Evolutionary conservation across 2,797 vertebrate genomes (phyloP), one percentile per base, ranked within the genome.

Genomic region (Leucoraja ocellata): DNA sequence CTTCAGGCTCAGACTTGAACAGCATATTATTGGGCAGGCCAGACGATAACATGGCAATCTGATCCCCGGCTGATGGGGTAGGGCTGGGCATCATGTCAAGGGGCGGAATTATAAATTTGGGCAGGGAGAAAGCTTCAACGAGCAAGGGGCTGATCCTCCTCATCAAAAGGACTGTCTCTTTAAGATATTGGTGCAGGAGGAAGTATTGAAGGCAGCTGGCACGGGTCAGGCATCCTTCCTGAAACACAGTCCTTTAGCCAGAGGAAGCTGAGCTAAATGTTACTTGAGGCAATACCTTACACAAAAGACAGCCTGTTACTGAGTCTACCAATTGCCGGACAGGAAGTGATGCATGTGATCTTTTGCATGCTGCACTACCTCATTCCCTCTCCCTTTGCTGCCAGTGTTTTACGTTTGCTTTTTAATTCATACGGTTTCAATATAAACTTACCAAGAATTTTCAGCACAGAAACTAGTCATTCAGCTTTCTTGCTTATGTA

Each of bases 241-340:
- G 84, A 18, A 68, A n/a, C 61, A 32, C 58, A 36, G n/a, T 88
- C n/a, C 61, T n/a, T 68, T 7, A n/a, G 32, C 28, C 63, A 88
- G 63, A 88, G 84, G 84, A 88, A 88, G n/a, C 84, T 32, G 61
- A 32, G 84, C 61, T 65, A 68, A 68, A 68, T n/a, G n/a, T 88
- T 68, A 32, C 84, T 88, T 32, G 61, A 88, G 84, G 84, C 84
- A 36, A 88, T 36, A 21, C 2, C n/a, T 7, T 18, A 8, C 14
- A 88, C 84, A 88, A 88, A 88, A 68, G 84, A 32, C 84, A 68
- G 84, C 61, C 28, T 88, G 84, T 88, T 88, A 16, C n/a, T 10
- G n/a, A 21, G 5, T 6, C 61, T 9, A 63, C 61, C 63, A 4
- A 16, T 32, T 65, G 28, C 1, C 6, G 2, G 84, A 9, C 13